Conservation (phyloP, 2,888 invertebrate species). For the Drosophila rellima region DNA sequence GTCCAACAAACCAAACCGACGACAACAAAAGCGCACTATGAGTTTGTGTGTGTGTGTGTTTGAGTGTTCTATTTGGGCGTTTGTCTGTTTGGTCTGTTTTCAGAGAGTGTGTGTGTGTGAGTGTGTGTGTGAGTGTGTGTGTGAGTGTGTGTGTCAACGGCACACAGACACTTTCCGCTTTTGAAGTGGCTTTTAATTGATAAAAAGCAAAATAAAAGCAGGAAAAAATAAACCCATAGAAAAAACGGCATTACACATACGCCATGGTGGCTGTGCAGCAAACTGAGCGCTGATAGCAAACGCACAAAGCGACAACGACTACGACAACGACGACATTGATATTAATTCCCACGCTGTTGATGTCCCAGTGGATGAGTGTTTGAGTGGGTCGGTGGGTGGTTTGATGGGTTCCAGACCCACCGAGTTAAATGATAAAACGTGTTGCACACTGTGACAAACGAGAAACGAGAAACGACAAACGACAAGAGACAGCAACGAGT, state of each 20-base stretch:
- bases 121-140: constrained; percentile 66
- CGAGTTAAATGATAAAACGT: constrained; percentile 74
- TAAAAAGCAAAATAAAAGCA: constrained; percentile 65
- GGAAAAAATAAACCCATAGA: constrained; percentile 48
- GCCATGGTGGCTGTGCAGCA: constrained; percentile 70
- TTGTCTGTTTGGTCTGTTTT: constrained; percentile 32
- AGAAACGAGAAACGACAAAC: too few relatives aligned
- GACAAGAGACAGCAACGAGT: constrained; percentile 14
- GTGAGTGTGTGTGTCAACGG: constrained; percentile 69
- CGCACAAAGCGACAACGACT: constrained; percentile 48
- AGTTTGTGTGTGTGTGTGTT: constrained; percentile 33
- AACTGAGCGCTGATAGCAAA: constrained; percentile 65
- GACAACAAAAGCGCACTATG: constrained; percentile 65
- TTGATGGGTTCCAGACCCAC: constrained; percentile 34
- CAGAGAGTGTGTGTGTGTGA: constrained; percentile 44
- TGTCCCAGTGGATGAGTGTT: constrained; percentile 39
- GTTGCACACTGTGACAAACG: constrained; percentile 46
- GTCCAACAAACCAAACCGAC: constrained; percentile 72
- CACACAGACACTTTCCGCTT: constrained; percentile 78
- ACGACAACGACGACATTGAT: constrained; percentile 67
- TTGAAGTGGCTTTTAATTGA: constrained; percentile 84
- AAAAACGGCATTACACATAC: constrained; percentile 70
- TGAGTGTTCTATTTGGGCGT: constrained; percentile 28
- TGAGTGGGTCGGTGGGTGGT: constrained; percentile 25
- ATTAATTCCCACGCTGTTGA: constrained; percentile 76